A percentile compares a stretch with the other conserved stretches of the same genome.
phyloP scores from a whole-genome alignment of 2,888 invertebrate species.

The Rhaphigaster nebulosa region DNA sequence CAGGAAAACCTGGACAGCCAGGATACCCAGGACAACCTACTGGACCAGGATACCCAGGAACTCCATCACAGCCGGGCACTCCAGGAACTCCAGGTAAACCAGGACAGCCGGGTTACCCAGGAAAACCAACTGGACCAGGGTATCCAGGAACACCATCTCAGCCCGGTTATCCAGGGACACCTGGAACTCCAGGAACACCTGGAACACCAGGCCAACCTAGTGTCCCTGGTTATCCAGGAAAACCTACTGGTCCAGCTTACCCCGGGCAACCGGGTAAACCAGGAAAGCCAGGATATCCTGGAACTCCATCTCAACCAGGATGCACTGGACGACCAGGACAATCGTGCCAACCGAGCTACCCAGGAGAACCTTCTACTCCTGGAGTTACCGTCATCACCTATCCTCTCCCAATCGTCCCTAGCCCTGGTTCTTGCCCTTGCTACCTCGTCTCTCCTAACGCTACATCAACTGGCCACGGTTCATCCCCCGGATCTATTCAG shows the following conservation, averaged over 20 bases:
- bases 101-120: constrained; percentile 64
- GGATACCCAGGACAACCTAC: constrained; percentile 64
- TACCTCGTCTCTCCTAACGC: constrained; percentile 74
- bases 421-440: constrained; percentile 76
- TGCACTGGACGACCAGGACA: constrained; percentile 56
- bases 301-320: constrained; percentile 60
- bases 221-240: constrained; percentile 64
- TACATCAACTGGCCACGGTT: constrained; percentile 68
- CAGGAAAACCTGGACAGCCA: constrained; percentile 68
- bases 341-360: constrained; percentile 62
- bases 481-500: constrained; percentile 66
- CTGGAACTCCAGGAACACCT: constrained; percentile 62
- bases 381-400: constrained; percentile 73
- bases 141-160: constrained; percentile 70
- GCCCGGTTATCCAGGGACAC: constrained; percentile 71
- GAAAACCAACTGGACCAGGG: constrained; percentile 65
- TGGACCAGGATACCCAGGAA: constrained; percentile 53
- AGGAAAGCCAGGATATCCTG: constrained; percentile 63
- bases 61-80: constrained; percentile 63
- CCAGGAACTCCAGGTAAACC: constrained; percentile 67
- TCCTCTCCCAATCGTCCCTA: constrained; percentile 75
- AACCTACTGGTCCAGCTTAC: constrained; percentile 34
- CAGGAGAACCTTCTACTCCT: constrained; percentile 63
- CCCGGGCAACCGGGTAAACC: constrained; percentile 59
- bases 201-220: constrained; percentile 64